phyloP scores from a whole-genome alignment of 2,113 vertebrate genomes.

The Excalfactoria chinensis region DNA sequence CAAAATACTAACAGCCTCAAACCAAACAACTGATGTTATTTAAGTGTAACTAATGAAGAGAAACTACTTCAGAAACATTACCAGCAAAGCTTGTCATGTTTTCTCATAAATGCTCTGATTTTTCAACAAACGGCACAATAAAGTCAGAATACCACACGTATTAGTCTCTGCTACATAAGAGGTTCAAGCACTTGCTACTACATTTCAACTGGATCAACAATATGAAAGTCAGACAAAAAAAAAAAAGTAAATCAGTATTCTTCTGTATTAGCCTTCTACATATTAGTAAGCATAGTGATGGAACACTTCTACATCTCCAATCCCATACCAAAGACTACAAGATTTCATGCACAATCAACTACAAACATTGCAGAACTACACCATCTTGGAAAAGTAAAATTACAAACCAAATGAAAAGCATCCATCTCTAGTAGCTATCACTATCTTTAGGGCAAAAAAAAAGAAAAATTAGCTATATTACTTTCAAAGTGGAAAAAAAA shows the following conservation, averaged over 20 bases:
- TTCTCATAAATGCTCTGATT: background rate
- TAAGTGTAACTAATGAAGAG: background rate
- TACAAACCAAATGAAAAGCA: background rate
- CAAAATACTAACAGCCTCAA: background rate
- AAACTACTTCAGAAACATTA: background rate
- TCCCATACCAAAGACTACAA: background rate
- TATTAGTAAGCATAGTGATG: background rate
- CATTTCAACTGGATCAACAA: background rate
- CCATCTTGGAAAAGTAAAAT: background rate
- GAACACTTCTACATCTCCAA: background rate
- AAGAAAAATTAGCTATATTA: background rate
- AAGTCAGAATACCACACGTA: background rate
- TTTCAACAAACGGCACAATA: background rate
- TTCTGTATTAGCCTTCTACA: background rate
- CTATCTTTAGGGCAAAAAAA: background rate
- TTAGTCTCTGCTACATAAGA: background rate
- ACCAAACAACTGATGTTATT: background rate
- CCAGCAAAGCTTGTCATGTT: background rate
- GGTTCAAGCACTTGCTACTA: background rate
- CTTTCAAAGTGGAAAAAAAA: background rate
- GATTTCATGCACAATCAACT: background rate
- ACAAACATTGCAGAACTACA: background rate
- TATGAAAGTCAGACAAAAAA: background rate
- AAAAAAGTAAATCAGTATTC: background rate
- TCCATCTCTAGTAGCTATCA: background rate